These are phyloP conservation scores for Spinus olivaceus DNA, from an alignment of 2,797 vertebrate species.

Conservation along the genomic window DNA sequence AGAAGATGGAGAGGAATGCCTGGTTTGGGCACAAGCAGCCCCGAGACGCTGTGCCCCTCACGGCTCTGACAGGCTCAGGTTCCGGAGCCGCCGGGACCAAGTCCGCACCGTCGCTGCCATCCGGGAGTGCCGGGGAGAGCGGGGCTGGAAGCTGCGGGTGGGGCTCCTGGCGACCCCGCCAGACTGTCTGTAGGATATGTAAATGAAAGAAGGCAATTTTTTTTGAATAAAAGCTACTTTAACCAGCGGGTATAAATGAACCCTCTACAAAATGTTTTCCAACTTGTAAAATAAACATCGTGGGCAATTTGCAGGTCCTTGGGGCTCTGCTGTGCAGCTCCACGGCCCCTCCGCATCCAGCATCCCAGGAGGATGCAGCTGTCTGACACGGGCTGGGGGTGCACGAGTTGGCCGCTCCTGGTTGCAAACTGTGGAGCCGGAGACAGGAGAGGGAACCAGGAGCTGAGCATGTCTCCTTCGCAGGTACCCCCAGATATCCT, in stretches of 20 bases:
- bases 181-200: conserved; percentile 28
- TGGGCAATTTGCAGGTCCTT: conserved; percentile 15
- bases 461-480: neutral
- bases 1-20: conserved; percentile 55
- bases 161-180: neutral
- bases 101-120: conserved; percentile 69
- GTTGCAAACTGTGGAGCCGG: neutral
- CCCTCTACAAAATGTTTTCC: neutral
- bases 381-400: neutral
- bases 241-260: neutral
- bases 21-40: conserved; percentile 70
- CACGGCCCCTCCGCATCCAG: neutral
- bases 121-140: conserved; percentile 68
- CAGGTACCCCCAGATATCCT: neutral
- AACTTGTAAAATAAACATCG: conserved; percentile 5
- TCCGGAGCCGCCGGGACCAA: conserved; percentile 67
- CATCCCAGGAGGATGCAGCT: neutral
- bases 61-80: conserved; percentile 63
- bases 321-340: neutral
- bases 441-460: neutral
- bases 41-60: conserved; percentile 68
- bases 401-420: accelerated
- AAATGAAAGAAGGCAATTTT: neutral
- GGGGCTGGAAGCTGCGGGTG: neutral
- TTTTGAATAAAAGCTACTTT: conserved; percentile 15